These are phyloP conservation scores for Cecidostiba fungosa DNA, from an alignment of 2,888 invertebrate species.

Conservation along the genomic window DNA sequence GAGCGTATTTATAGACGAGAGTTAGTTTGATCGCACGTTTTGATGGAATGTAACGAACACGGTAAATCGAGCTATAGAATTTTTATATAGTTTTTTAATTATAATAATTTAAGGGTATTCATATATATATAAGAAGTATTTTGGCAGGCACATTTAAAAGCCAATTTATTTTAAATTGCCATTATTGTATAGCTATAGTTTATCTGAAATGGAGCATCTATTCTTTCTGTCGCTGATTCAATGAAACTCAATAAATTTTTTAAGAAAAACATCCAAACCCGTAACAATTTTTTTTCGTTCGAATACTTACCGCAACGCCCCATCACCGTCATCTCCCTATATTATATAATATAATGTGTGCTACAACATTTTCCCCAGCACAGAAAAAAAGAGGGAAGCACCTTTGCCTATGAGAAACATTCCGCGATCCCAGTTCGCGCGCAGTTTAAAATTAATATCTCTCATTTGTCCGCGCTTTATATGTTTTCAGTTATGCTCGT, in stretches of 20 bases:
- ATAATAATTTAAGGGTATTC: no score
- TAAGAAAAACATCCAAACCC: not conserved
- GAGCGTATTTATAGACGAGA: no score
- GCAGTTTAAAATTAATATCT: constrained; percentile 75
- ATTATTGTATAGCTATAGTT: no score
- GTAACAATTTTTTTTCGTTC: not conserved
- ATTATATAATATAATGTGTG: not conserved
- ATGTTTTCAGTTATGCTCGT: constrained; percentile 66
- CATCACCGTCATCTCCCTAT: not conserved
- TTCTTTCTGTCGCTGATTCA: no score
- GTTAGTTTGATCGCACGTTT: no score
- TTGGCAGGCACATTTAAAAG: no score
- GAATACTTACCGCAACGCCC: not conserved
- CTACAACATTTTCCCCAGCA: not conserved
- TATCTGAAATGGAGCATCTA: no score
- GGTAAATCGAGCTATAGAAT: no score
- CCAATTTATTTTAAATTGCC: no score
- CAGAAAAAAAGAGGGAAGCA: not conserved
- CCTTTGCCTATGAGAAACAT: not conserved
- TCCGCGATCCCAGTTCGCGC: constrained; percentile 32
- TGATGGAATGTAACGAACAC: no score
- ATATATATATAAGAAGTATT: no score
- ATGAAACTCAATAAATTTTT: not conserved
- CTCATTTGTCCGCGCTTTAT: constrained; percentile 74
- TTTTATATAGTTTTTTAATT: no score